A percentile compares a stretch with the other conserved stretches of the same genome.
Evolutionary conservation across 2,797 vertebrate species (phyloP).

Genomic region (Peromyscus attwateri): DNA sequence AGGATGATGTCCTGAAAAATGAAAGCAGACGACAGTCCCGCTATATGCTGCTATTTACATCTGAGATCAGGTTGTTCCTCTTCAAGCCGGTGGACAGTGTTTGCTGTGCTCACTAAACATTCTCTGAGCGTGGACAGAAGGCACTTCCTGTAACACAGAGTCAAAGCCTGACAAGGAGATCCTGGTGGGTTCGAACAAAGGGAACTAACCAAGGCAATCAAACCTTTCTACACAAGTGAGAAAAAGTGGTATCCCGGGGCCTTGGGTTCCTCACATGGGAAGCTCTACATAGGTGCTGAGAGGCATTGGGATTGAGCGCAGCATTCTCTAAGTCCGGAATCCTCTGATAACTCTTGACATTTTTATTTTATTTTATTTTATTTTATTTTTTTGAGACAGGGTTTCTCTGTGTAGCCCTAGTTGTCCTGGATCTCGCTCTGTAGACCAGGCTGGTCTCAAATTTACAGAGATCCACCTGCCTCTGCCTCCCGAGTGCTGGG

Average conservation of each 20-base stretch:
- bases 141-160: not conserved
- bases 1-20: conserved; percentile 33
- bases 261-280: not conserved
- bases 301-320: not conserved
- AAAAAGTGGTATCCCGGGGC: not conserved
- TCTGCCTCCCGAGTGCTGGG: not conserved
- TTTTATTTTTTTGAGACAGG: not conserved
- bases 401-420: not conserved
- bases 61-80: conserved; percentile 5
- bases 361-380: too few relatives aligned
- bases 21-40: not conserved
- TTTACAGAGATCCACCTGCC: not conserved
- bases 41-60: not conserved
- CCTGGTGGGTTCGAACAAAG: not conserved
- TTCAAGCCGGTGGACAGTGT: conserved; percentile 5
- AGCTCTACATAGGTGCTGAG: not conserved
- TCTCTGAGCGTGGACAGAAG: not conserved
- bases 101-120: conserved; percentile 19
- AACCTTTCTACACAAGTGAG: not conserved
- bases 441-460: not conserved
- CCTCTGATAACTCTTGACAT: not conserved
- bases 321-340: not conserved
- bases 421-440: not conserved
- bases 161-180: not conserved
- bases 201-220: not conserved